A percentile compares a stretch with the other conserved stretches of the same genome.
These are phyloP conservation scores for Brachystomella parvula DNA, from an alignment of 1,140 invertebrate species.

Conservation along the genomic window DNA sequence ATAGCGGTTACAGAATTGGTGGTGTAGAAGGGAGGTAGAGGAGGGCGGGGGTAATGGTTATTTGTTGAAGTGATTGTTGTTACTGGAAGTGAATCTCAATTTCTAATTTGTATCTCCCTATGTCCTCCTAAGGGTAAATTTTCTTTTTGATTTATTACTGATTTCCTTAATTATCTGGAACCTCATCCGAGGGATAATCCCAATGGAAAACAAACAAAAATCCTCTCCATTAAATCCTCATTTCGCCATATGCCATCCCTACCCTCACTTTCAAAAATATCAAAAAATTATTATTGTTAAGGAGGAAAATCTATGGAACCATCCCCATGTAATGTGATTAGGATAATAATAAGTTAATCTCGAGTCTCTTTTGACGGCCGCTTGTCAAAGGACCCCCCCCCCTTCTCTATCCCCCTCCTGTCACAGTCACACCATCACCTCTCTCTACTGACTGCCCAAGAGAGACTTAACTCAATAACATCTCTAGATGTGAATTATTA, in stretches of 20 bases:
- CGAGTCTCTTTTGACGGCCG: no score
- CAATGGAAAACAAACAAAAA: constrained; percentile 4
- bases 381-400: no score
- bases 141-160: constrained; percentile 39
- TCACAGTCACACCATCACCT: no score
- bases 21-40: background rate
- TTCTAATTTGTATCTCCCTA: background rate
- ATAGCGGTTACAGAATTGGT: background rate
- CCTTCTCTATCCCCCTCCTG: no score
- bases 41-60: background rate
- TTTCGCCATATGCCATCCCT: background rate
- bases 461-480: no score
- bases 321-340: no score
- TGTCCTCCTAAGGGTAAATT: no score
- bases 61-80: background rate
- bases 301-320: no score
- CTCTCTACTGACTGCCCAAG: no score
- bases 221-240: constrained; percentile 6
- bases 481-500: no score
- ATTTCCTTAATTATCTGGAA: constrained; percentile 39
- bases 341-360: no score
- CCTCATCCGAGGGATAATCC: constrained; percentile 29
- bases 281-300: no score
- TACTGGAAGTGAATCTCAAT: background rate
- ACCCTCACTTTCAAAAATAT: background rate